Evolutionary conservation across 1,140 invertebrate genomes (phyloP).

Genomic region (Sinella curviseta): DNA sequence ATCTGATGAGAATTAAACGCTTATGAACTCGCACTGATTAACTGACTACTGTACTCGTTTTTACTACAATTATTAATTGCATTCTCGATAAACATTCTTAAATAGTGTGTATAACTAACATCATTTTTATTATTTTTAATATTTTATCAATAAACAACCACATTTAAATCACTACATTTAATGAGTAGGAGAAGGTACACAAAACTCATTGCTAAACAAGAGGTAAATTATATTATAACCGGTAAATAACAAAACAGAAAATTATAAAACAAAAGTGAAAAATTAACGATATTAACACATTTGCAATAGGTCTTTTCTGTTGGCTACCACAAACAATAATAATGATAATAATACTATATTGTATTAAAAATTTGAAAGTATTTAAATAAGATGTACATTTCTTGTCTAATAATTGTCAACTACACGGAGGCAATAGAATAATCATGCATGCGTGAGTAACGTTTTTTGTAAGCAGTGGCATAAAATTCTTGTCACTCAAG

Average conservation of each 20-base stretch:
- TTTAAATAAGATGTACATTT: no score
- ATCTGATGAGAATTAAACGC: not conserved
- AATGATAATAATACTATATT: no score
- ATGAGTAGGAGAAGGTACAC: not conserved
- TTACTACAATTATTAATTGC: constrained; percentile 18
- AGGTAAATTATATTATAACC: not conserved
- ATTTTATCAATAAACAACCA: constrained; percentile 8
- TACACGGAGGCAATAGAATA: no score
- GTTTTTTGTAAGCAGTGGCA: no score
- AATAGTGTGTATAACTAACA: not conserved
- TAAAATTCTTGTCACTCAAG: no score
- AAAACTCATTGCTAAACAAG: not conserved
- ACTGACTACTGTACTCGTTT: not conserved
- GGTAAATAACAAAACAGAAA: not conserved
- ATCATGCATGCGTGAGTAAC: no score
- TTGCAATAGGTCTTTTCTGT: no score
- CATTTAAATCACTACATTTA: not conserved
- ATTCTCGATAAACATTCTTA: constrained; percentile 16
- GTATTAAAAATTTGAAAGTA: no score
- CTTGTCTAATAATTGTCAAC: no score
- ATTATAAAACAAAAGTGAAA: not conserved
- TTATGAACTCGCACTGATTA: constrained; percentile 6
- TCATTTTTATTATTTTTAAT: not conserved
- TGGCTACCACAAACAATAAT: no score
- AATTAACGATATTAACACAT: no score